These are phyloP conservation scores for Lates japonicus DNA, from an alignment of 2,797 vertebrate species.

Conservation along the genomic window DNA sequence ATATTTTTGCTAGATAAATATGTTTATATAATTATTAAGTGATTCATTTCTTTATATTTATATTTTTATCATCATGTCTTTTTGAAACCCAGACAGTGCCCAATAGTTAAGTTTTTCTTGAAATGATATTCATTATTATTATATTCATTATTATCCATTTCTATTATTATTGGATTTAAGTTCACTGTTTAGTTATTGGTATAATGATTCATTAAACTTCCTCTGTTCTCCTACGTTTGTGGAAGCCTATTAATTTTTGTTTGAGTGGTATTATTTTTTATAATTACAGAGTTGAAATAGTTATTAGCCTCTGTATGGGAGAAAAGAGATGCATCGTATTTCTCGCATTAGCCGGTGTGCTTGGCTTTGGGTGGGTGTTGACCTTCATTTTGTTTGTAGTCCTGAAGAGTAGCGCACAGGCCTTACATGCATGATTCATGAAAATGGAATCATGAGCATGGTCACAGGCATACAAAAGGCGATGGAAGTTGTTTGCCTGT, in stretches of 20 bases:
- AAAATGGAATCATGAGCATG: conserved; percentile 71
- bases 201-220: no score
- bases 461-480: conserved; percentile 51
- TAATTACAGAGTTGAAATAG: conserved; percentile 73
- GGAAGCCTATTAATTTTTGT: no score
- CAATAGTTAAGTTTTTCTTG: conserved; percentile 9
- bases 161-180: conserved; percentile 5
- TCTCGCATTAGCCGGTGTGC: conserved; percentile 86
- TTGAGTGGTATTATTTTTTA: conserved; percentile 74
- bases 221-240: no score
- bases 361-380: conserved; percentile 81
- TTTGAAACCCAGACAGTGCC: no score
- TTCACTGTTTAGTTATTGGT: neutral
- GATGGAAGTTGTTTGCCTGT: conserved; percentile 55
- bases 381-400: conserved; percentile 92
- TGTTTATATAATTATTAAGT: neutral
- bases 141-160: conserved; percentile 6
- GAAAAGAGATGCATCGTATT: conserved; percentile 85
- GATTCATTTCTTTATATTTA: neutral
- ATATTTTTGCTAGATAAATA: neutral
- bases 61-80: neutral
- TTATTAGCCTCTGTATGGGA: conserved; percentile 87
- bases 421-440: conserved; percentile 79
- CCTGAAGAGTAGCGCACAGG: conserved; percentile 84
- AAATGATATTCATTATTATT: neutral